Conservation (phyloP, 2,113 vertebrate genomes). For the Rhinolophus sinicus region DNA sequence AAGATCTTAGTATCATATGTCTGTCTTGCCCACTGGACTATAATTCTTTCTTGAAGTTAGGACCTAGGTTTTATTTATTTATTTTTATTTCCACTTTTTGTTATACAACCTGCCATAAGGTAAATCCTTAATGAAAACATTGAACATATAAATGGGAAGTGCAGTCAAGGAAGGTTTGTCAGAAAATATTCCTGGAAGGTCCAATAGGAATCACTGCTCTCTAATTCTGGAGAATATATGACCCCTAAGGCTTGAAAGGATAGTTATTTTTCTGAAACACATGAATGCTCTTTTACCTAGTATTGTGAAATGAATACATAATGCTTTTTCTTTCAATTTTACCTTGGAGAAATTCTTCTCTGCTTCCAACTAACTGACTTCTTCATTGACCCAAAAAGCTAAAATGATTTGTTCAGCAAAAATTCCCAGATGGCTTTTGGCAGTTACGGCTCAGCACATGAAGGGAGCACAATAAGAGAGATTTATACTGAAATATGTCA, state of each 20-base stretch:
- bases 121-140: not conserved
- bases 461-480: not conserved
- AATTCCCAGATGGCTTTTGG: not conserved
- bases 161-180: not conserved
- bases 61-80: not conserved
- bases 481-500: not conserved
- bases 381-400: not conserved
- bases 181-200: not conserved
- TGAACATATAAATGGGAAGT: not conserved
- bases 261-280: not conserved
- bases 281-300: not conserved
- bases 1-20: no score
- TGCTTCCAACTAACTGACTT: not conserved
- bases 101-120: not conserved
- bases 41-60: not conserved
- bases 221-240: not conserved
- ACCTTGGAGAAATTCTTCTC: not conserved
- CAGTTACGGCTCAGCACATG: not conserved
- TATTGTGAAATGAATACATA: not conserved
- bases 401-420: slow-evolving; percentile 21
- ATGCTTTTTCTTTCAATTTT: not conserved
- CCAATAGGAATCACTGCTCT: not conserved
- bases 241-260: not conserved
- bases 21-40: not conserved
- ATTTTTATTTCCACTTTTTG: not conserved